Evolutionary conservation across 2,113 vertebrate genomes (phyloP), one percentile per base, ranked within the genome.

Genomic region (Etheostoma cragini): DNA sequence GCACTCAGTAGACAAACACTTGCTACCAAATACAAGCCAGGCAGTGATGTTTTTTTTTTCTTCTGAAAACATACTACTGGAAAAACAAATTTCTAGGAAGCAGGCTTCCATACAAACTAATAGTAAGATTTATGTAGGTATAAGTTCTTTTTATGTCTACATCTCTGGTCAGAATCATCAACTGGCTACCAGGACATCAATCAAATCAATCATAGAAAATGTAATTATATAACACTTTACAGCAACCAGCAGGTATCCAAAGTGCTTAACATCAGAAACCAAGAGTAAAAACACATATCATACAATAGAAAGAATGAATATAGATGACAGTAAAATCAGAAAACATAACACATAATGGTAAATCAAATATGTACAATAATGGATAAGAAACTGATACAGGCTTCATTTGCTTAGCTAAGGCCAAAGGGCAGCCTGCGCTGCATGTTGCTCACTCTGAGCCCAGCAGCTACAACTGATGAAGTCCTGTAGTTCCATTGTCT

Each of bases 401-500:
- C 47, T 76, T 42, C 10, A 63, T 61, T 78, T 72, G 3, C 22
- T 64, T 19, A 62, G 35, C 4, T 35, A 10, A 58, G 19, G 57
- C 0, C 1, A 19, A 15, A 60, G 66, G 33, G 45, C 54, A 66
- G 60, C 38, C 21, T 17, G 30, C 57, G 30, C 61, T 64, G 21
- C 52, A 52, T 33, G 33, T 60, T 72, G 30, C 56, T 81, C 66
- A 58, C 53, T 19, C 2, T 22, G 24, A 68, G 24, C 52, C 64
- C 68, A 47, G 56, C 33, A 68, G 72, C 49, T 68, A 21, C 76
- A 78, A n/a, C 54, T 60, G 78, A 86, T 77, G 19, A 84, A 86
- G 73, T 83, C 87, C 68, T 85, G 85, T n/a, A 50, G 33, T 61
- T 77, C 49, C 49, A 57, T 70, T 50, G 45, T 82, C 46, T 84